Evolutionary conservation across 2,888 invertebrate species (phyloP).

Genomic region (Allolobophora icterica): DNA sequence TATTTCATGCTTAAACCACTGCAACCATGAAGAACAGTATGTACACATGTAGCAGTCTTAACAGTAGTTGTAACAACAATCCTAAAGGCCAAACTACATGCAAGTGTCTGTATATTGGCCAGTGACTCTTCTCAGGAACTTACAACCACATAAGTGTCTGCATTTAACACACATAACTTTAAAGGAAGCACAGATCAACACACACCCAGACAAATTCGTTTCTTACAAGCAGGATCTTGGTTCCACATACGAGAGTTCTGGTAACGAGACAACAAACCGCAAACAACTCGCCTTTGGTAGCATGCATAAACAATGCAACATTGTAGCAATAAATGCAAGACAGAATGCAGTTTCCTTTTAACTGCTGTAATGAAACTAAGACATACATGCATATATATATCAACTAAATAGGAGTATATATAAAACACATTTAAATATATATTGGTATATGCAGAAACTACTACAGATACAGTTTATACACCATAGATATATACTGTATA

Average conservation of each 20-base stretch:
- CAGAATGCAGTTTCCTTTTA: not conserved
- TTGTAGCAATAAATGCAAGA: not conserved
- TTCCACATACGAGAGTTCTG: not conserved
- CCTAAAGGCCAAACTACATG: not conserved
- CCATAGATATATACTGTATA: not conserved
- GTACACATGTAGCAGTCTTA: not conserved
- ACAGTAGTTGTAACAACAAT: not conserved
- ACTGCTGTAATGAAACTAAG: not conserved
- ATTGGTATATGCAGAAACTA: not conserved
- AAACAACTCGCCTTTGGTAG: not conserved
- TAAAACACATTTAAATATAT: constrained; percentile 2
- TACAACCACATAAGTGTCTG: not conserved
- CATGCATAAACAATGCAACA: constrained; percentile 1
- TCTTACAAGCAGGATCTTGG: not conserved
- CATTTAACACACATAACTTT: not conserved
- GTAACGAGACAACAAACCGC: not conserved
- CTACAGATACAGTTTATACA: not conserved
- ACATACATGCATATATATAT: not conserved
- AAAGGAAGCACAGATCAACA: not conserved
- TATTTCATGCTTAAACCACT: not conserved
- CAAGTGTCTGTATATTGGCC: not conserved
- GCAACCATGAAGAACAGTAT: not conserved
- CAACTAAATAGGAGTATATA: not conserved
- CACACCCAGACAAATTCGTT: not conserved
- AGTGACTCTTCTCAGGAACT: not conserved